Base-by-base conservation (phyloP, 2,113 vertebrate genomes). In the Falco punctatus region DNA sequence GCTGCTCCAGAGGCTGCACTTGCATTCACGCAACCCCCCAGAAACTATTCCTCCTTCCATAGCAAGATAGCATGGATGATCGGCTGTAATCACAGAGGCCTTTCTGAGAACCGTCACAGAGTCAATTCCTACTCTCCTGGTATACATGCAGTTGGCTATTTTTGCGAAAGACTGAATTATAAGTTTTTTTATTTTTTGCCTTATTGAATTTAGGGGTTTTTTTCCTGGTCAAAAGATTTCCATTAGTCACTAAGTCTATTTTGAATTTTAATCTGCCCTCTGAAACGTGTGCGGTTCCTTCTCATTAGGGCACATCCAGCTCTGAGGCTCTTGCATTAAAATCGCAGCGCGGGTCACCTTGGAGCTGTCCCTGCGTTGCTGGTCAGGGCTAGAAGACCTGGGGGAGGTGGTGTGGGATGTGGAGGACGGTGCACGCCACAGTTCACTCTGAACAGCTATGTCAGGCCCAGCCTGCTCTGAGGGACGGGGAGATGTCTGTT, bases 401-500 rank as follows among this genome's bases (percentile, higher is more conserved):
- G 6, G 26, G 48, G 26, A n/a, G 19, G 5, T 1, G 44, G 4
- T 5, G 3, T 24, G 61, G 49, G 66, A 0, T 6, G 0, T 32
- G 14, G 4, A 3, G 54, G 33, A 6, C 0, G 4, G 9, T 23
- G 35, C 46, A 18, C 8, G 0, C 19, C 20, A 65, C 17, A 8
- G 9, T 15, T 21, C 32, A 59, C 7, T 10, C 59, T 28, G 30
- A 28, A 5, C 44, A 33, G 15, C 73, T 13, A 0, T 13, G 38
- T 5, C 18, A 5, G 38, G 33, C 72, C 64, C 64, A 17, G 38
- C 7, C 28, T 52, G 61, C 72, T 49, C 2, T 11, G 44, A 15
- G 1, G 10, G 35, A 7, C 49, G 19, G 35, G 1, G 8, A 23
- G 51, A 8, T 24, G 8, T 15, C 35, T 14, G 54, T 23, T 32